Percentiles rank a stretch among this genome's conserved stretches.
phyloP scores from a whole-genome alignment of 2,888 invertebrate species.

The Ernsta delagoae region DNA sequence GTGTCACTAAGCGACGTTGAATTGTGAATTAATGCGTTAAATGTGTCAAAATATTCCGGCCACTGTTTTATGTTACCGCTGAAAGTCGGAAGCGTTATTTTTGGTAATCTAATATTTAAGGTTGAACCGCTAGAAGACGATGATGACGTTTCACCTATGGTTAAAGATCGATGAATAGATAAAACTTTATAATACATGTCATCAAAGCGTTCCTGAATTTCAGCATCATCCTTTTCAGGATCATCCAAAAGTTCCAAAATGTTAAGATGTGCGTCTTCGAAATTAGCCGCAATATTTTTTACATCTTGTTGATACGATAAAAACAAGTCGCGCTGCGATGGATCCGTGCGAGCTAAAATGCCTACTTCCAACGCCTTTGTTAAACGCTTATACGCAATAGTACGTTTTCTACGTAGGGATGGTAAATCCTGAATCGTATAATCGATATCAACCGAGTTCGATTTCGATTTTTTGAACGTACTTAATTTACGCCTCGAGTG shows the following conservation, averaged over 20 bases:
- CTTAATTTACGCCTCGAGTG: not conserved
- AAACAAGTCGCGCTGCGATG: slow-evolving; percentile 4
- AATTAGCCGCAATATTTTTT: slow-evolving; percentile 4
- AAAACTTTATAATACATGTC: slow-evolving; percentile 8
- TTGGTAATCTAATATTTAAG: slow-evolving; percentile 24
- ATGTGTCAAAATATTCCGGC: slow-evolving; percentile 23
- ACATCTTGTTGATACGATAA: slow-evolving; percentile 9
- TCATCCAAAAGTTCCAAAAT: slow-evolving; percentile 11
- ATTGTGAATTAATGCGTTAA: slow-evolving; percentile 22
- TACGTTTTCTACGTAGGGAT: not conserved
- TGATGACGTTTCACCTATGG: not conserved
- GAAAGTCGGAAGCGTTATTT: slow-evolving; percentile 32
- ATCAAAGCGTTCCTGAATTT: slow-evolving; percentile 11
- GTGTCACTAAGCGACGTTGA: not conserved
- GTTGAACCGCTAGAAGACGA: not conserved
- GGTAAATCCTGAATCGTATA: not conserved
- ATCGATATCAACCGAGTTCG: not conserved
- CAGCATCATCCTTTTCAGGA: slow-evolving; percentile 4
- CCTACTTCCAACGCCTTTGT: not conserved
- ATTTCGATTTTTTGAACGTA: not conserved
- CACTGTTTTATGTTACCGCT: slow-evolving; percentile 4
- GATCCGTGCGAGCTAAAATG: not conserved
- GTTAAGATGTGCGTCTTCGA: slow-evolving; percentile 8
- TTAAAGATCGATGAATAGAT: slow-evolving; percentile 10
- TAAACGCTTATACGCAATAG: not conserved